Base-by-base conservation (phyloP, 2,888 invertebrate genomes). In the Platyscelio sp. region DNA sequence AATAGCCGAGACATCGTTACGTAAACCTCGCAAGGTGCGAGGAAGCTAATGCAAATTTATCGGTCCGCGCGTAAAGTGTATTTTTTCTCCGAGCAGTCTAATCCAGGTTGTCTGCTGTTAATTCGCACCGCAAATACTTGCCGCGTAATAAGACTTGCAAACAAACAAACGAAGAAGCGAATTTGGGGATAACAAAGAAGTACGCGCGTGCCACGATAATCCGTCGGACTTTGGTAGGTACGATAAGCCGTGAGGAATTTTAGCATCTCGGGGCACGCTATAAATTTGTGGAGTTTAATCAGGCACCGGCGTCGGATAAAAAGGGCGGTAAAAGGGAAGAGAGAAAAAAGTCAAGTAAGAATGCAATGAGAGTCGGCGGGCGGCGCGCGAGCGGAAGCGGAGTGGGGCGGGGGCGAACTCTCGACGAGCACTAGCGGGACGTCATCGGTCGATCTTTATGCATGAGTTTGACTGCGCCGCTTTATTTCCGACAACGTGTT, bases 401-500 rank as follows among this genome's bases (percentile, higher is more conserved):
- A 18, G 49, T 1, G 33, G 33, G 33, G 33, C 49, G 49, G 5
- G 20, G 54, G 24, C 54, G 58, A 40, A 2, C 20, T 20, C 26
- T 46, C 11, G 27, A 29, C 1, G 33, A 9, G 33, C 6, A 24
- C 1, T 7, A 49, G 74, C 67, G 67, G 81, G 72, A 79, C 68
- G 51, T 54, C 68, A 82, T 85, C 84, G 40, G 15, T 7, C 85
- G 87, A 88, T 90, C 89, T 83, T 89, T 90, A 86, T 87, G 88
- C 88, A 87, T 88, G 89, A 88, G 89, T 89, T 88, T 77, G 85
- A 82, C 71, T 68, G 72, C 67, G 82, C 63, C 83, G 80, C 83
- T 89, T 91, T 89, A 89, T 88, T 91, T 90, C 86, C 87, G 86
- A 74, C 88, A 86, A 89, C 78, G 81, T 88, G 87, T 87, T 88